Percentiles rank a stretch among this genome's conserved stretches.
These are phyloP conservation scores for Typhlichthys subterraneus DNA, from an alignment of 2,797 vertebrate genomes.

Conservation along the genomic window DNA sequence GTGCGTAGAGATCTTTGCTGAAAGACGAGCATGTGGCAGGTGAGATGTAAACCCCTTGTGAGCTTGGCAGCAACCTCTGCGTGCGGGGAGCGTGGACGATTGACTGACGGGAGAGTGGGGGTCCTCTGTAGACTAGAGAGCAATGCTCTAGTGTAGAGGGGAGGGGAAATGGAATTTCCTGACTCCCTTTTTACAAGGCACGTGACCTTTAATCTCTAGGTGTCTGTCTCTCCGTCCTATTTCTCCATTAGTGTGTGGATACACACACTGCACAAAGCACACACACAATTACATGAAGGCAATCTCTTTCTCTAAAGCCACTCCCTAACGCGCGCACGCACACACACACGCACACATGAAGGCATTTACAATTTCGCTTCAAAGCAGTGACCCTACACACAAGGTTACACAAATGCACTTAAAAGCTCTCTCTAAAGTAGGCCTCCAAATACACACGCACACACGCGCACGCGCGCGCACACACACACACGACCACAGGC, in stretches of 20 bases:
- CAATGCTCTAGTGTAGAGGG: slow-evolving; percentile 6
- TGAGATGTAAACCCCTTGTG: slow-evolving; percentile 3
- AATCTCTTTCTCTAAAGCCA: slow-evolving; percentile 1
- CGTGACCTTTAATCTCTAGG: slow-evolving; percentile 56
- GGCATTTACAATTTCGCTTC: slow-evolving; percentile 56
- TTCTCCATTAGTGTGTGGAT: slow-evolving; percentile 58
- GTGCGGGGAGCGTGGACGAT: slow-evolving; percentile 22
- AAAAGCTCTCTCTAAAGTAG: slow-evolving; percentile 1
- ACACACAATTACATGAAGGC: slow-evolving; percentile 20
- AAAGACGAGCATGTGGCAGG: slow-evolving; percentile 23
- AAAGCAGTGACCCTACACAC: neutral
- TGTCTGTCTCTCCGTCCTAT: slow-evolving; percentile 42
- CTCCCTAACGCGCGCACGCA: neutral
- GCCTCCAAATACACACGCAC: slow-evolving; percentile 15
- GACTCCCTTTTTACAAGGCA: slow-evolving; percentile 49
- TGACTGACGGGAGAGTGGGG: neutral
- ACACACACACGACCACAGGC: slow-evolving; percentile 47
- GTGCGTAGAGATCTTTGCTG: slow-evolving; percentile 7
- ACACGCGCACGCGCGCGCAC: slow-evolving; percentile 3
- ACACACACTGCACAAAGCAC: slow-evolving; percentile 36
- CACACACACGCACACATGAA: slow-evolving; percentile 35
- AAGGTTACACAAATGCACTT: slow-evolving; percentile 2
- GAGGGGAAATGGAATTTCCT: slow-evolving; percentile 59
- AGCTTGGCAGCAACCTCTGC: neutral
- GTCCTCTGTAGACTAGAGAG: no score